Percentiles rank a stretch among this genome's conserved stretches.
phyloP scores from a whole-genome alignment of 2,888 invertebrate species.

The Crioceris asparagi region DNA sequence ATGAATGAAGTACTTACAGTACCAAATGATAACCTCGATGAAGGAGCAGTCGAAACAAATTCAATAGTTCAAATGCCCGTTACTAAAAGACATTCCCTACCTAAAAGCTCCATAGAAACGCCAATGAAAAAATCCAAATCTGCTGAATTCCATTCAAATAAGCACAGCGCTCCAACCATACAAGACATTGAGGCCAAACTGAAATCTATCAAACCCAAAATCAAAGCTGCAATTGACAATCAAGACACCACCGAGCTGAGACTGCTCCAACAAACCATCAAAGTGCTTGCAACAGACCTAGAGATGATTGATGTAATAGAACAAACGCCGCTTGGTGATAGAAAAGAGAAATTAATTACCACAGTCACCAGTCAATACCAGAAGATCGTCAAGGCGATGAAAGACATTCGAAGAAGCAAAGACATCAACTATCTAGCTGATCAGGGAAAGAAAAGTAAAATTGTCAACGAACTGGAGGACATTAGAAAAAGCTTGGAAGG shows the following conservation, averaged over 20 bases:
- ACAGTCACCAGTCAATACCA: slow-evolving; percentile 14
- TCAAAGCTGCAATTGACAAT: slow-evolving; percentile 19
- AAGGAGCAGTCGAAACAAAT: slow-evolving; percentile 18
- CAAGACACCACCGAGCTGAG: slow-evolving; percentile 20
- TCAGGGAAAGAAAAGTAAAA: slow-evolving; percentile 14
- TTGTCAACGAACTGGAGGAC: slow-evolving; percentile 16
- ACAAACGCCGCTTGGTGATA: slow-evolving; percentile 16
- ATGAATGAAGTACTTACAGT: slow-evolving; percentile 19
- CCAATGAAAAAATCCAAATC: slow-evolving; percentile 3
- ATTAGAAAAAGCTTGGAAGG: slow-evolving; percentile 18
- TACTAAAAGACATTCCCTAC: slow-evolving; percentile 10
- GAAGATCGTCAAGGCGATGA: slow-evolving; percentile 17
- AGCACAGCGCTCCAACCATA: slow-evolving; percentile 13
- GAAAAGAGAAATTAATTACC: slow-evolving; percentile 17
- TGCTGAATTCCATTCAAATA: slow-evolving; percentile 3
- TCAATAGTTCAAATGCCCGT: slow-evolving; percentile 17
- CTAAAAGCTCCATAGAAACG: slow-evolving; percentile 5
- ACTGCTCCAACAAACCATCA: slow-evolving; percentile 18
- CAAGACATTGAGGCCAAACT: slow-evolving; percentile 20
- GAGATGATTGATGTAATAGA: slow-evolving; percentile 18
- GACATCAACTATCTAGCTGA: slow-evolving; percentile 15
- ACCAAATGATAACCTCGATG: slow-evolving; percentile 11
- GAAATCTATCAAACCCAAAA: slow-evolving; percentile 17
- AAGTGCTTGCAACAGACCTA: slow-evolving; percentile 20
- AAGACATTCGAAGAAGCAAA: slow-evolving; percentile 17